A percentile compares a stretch with the other conserved stretches of the same genome.
Conservation (phyloP, 2,113 vertebrate genomes). For the Orthochromis indermauri region DNA sequence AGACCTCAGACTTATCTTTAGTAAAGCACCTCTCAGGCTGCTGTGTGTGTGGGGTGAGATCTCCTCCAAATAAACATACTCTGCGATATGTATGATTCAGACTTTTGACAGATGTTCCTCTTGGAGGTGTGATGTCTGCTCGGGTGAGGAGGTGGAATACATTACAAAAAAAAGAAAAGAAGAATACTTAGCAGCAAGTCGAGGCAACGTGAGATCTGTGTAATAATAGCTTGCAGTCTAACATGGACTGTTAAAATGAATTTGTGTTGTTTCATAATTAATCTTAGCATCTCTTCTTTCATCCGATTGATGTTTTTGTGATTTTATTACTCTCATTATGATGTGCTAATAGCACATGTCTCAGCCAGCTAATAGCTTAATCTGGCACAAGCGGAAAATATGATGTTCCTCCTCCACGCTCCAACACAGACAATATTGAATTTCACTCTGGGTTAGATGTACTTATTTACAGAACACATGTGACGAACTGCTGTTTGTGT, state of each 20-base stretch:
- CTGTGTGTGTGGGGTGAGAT: conserved; percentile 26
- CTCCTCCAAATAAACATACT: conserved; percentile 26
- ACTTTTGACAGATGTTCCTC: conserved; percentile 51
- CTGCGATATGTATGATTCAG: conserved; percentile 29
- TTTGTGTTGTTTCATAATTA: conserved; percentile 9
- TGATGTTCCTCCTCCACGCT: conserved; percentile 38
- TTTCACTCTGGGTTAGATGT: conserved; percentile 45
- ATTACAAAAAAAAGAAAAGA: background rate
- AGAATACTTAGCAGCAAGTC: background rate
- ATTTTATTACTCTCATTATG: conserved; percentile 40
- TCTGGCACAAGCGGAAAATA: conserved; percentile 26
- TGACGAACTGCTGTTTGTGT: background rate
- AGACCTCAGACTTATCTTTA: conserved; percentile 29
- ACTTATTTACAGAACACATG: conserved; percentile 40
- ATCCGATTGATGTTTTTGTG: conserved; percentile 14
- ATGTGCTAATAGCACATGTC: conserved; percentile 32
- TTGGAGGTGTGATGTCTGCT: conserved; percentile 36
- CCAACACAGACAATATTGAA: conserved; percentile 38
- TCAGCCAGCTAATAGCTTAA: conserved; percentile 28
- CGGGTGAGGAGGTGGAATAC: conserved; percentile 49
- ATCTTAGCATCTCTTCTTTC: conserved; percentile 18
- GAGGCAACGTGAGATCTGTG: background rate
- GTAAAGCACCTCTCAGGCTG: conserved; percentile 29
- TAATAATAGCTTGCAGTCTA: conserved; percentile 13
- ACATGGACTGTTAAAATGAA: conserved; percentile 24